Conservation (phyloP, 2,113 vertebrate genomes). For the Garra rufa region DNA sequence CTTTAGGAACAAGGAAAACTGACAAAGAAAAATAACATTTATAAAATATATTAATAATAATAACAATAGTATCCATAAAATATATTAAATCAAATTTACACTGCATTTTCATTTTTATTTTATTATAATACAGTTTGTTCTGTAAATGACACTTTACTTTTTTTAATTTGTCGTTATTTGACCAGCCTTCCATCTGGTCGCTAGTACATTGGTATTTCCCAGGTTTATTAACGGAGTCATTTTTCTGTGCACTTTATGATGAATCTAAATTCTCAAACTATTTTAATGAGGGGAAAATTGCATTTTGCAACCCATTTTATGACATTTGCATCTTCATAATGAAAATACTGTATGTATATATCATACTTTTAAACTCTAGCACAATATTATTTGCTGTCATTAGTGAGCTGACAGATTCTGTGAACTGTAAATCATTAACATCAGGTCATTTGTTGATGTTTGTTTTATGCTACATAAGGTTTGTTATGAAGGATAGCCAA, state of each 20-base stretch:
- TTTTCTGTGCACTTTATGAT: neutral
- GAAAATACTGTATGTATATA: neutral
- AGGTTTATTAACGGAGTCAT: neutral
- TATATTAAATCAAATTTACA: neutral
- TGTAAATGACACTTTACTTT: neutral
- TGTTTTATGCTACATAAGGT: neutral
- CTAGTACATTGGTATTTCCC: neutral
- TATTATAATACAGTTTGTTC: neutral
- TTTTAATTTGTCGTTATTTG: neutral
- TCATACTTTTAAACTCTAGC: neutral
- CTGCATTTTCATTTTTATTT: neutral
- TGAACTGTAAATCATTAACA: constrained; percentile 26
- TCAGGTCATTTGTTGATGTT: neutral
- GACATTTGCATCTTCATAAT: neutral
- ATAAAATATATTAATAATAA: neutral
- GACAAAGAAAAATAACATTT: neutral
- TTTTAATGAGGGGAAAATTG: neutral
- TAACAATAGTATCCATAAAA: neutral
- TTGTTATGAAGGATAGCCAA: neutral
- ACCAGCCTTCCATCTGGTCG: neutral
- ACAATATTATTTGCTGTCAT: neutral
- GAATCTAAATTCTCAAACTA: neutral
- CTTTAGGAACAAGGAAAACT: neutral
- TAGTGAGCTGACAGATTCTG: neutral
- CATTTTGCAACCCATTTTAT: neutral